phyloP scores from a whole-genome alignment of 2,113 vertebrate genomes.

The Nothobranchius kuhntae region DNA sequence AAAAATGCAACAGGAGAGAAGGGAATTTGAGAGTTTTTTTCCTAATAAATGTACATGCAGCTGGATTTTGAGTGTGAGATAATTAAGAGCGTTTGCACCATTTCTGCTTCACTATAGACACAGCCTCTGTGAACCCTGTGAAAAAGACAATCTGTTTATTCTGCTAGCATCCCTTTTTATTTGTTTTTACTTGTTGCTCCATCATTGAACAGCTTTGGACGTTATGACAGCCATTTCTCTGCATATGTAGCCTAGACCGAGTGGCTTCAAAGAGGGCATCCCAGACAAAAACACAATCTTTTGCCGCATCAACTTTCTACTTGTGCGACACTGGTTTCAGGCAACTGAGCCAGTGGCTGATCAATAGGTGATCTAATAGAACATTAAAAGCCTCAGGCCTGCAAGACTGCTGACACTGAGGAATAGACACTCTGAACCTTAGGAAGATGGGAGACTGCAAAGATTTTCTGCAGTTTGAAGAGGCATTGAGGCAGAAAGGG shows the following conservation, averaged over 20 bases:
- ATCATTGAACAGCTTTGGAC: conserved; percentile 43
- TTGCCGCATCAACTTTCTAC: conserved; percentile 42
- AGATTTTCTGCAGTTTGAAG: conserved; percentile 44
- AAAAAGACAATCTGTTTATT: conserved; percentile 38
- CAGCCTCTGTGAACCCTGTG: conserved; percentile 1
- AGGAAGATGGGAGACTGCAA: conserved; percentile 18
- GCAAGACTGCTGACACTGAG: conserved; percentile 62
- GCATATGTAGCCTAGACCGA: conserved; percentile 6
- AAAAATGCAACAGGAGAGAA: conserved; percentile 3
- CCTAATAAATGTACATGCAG: neutral
- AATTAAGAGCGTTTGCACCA: conserved; percentile 5
- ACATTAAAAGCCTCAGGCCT: conserved; percentile 64
- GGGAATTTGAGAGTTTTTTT: neutral
- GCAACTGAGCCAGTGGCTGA: conserved; percentile 64
- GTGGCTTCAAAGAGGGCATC: conserved; percentile 24
- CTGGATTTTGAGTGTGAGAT: neutral
- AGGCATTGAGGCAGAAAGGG: conserved; percentile 19
- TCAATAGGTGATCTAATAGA: conserved; percentile 73
- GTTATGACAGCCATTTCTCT: conserved; percentile 18
- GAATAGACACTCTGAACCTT: conserved; percentile 44
- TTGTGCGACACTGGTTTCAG: conserved; percentile 63
- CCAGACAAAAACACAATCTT: conserved; percentile 39
- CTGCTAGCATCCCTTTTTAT: conserved; percentile 25
- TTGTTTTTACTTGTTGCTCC: conserved; percentile 28
- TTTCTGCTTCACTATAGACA: neutral